These are phyloP conservation scores for Apis dorsata DNA, from an alignment of 1,140 invertebrate genomes.

Conservation along the genomic window DNA sequence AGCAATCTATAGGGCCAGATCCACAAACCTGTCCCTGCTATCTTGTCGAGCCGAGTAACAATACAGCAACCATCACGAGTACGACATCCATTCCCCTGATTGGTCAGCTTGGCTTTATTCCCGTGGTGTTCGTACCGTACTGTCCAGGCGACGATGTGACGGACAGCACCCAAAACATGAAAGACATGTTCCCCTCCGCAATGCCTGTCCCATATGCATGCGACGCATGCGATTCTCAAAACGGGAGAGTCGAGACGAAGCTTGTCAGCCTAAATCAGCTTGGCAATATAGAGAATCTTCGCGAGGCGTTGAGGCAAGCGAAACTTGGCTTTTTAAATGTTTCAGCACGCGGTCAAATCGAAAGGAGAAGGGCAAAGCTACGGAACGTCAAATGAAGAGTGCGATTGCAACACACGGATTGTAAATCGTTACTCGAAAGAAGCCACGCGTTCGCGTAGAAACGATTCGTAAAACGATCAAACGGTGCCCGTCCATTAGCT, in stretches of 20 bases:
- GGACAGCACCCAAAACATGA: conserved; percentile 75
- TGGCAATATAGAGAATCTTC: conserved; percentile 64
- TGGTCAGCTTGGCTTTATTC: conserved; percentile 80
- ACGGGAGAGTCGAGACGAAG: conserved; percentile 49
- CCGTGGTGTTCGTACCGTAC: conserved; percentile 82
- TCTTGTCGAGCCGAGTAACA: conserved; percentile 66
- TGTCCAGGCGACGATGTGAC: conserved; percentile 78
- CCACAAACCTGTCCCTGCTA: conserved; percentile 73
- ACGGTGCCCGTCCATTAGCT: conserved; percentile 59
- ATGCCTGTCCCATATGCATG: conserved; percentile 78
- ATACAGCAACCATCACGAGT: conserved; percentile 45
- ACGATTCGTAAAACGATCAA: conserved; percentile 36
- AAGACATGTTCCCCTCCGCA: conserved; percentile 81
- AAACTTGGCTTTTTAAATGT: conserved; percentile 71
- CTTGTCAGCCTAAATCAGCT: conserved; percentile 63
- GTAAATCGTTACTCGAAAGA: conserved; percentile 13
- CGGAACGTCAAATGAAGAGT: conserved; percentile 50
- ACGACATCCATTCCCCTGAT: conserved; percentile 54
- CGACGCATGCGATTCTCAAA: conserved; percentile 57
- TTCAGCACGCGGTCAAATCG: conserved; percentile 47
- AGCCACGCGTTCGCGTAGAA: background rate
- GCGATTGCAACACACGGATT: conserved; percentile 26
- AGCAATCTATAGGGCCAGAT: conserved; percentile 68
- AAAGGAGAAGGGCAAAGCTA: conserved; percentile 52
- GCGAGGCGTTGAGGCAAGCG: conserved; percentile 58